These are phyloP conservation scores for Lordiphosa andalusiaca DNA, from an alignment of 2,888 invertebrate species.

Conservation along the genomic window DNA sequence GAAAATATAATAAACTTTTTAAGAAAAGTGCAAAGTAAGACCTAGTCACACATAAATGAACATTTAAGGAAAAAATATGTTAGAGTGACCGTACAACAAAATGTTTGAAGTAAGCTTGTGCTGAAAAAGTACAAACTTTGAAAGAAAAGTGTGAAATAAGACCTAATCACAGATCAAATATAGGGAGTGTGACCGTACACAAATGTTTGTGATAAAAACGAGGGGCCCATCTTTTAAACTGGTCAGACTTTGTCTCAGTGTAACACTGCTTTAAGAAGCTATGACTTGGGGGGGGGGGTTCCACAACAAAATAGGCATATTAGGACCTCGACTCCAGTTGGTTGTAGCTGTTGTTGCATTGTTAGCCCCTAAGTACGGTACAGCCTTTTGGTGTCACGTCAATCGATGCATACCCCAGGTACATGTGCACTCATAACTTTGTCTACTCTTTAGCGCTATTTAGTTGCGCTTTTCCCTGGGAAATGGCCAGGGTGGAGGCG, in stretches of 20 bases:
- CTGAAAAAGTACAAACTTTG: too few relatives aligned
- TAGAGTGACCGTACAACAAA: too few relatives aligned
- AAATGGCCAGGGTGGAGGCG: background rate
- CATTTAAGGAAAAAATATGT: too few relatives aligned
- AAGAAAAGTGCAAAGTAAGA: too few relatives aligned
- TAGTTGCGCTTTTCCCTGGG: conserved; percentile 50
- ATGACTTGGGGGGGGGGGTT: conserved; percentile 54
- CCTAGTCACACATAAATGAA: too few relatives aligned
- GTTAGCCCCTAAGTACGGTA: conserved; percentile 57
- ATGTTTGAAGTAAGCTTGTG: too few relatives aligned
- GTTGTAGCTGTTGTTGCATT: conserved; percentile 34
- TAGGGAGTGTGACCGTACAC: too few relatives aligned
- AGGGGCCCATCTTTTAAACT: too few relatives aligned
- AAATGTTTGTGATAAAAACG: too few relatives aligned
- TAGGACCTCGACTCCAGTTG: conserved; percentile 27
- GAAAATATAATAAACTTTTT: too few relatives aligned
- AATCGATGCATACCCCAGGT: conserved; percentile 8
- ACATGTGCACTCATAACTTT: conserved; percentile 43
- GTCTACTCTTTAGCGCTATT: conserved; percentile 67
- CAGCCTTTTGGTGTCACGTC: conserved; percentile 65
- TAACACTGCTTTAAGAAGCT: background rate
- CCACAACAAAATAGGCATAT: conserved; percentile 36
- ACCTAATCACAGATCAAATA: too few relatives aligned
- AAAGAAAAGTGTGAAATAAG: too few relatives aligned
- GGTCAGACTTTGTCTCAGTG: conserved; percentile 18